Evolutionary conservation across 2,113 vertebrate species (phyloP), one percentile per base, ranked within the genome.

Genomic region (Pteruthius melanotis): DNA sequence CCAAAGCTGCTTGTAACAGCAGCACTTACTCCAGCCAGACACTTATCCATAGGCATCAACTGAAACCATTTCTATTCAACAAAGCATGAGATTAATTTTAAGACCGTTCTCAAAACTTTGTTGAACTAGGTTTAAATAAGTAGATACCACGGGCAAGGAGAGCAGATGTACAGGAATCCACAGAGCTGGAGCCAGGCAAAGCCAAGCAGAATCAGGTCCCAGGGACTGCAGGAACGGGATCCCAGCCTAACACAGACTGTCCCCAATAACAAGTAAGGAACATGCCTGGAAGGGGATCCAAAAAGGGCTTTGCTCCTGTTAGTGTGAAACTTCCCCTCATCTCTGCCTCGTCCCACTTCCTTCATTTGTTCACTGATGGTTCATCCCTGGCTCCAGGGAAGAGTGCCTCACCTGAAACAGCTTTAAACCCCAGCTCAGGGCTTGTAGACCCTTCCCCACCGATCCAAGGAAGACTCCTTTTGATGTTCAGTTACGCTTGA

Each of bases 371-470:
- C 40, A 7, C 24, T 21, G 50, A 27, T 20, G 22, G 56, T 3
- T 75, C 60, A 28, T 9, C 69, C 47, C 72, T 24, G 65, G 37
- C 17, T 75, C 39, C 64, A 87, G 56, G 42, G 30, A 45, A 53
- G 40, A 6, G 7, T 7, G 4, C 1, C 6, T 45, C 18, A 72
- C 31, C 42, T 47, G 33, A 23, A 35, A 37, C 2, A 37, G 24
- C 24, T 35, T 85, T n/a, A 50, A 76, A 66, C 6, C 20, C 39
- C 59, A 24, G 3, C 28, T 54, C 27, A 22, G 35, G 47, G 8
- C 12, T 65, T 24, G 23, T 0, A 83, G 17, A 2, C 1, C 28
- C 39, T 61, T 50, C 60, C 47, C 40, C 44, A 15, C 1, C 2
- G 30, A 74, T 3, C 21, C 9, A 19, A n/a, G 42, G 35, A 47